Base-by-base conservation (phyloP, 2,113 vertebrate species). In the Trematomus loennbergii region DNA sequence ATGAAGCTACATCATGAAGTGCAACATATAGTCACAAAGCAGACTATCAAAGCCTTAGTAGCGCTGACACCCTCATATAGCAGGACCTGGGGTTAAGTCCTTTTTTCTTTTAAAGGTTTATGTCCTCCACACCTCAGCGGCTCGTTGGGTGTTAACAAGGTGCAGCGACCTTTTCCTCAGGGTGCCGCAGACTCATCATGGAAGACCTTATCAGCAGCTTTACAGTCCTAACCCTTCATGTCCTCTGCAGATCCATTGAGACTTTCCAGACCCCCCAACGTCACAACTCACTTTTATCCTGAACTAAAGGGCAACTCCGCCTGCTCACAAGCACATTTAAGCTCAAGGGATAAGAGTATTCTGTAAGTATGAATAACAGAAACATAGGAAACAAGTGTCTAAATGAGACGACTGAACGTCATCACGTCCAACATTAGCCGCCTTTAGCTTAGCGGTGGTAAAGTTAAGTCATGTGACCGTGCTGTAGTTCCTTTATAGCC, bases 121-220 rank as follows among this genome's bases (percentile, higher is more conserved):
- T 50, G 60, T 75, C 70, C 65, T 61, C 29, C 85, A 68, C 66
- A 45, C 72, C 62, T 78, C 71, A 15, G 4, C 1, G 2, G 50
- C 67, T 63, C 25, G 36, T 52, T 16, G 16, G 66, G 62, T 62
- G 65, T 74, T 69, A 84, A 79, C 67, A 72, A 80, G 70, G 71
- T 69, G 79, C 29, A 13, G 46, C 8, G 22, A 67, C 36, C 72
- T 76, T 68, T 60, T 68, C 63, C 29, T 6, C 1, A 0, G 49
- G 75, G 66, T 75, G 65, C 73, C 49, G 48, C 76, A 46, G 77
- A 73, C 36, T 81, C 65, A 57, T 66, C 53, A 36, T 17, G 74
- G 75, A 69, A 72, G 66, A 83, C 78, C 65, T 87, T 86, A 86
- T 89, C 90, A 81, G 74, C 84, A 69, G 60, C 72, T 72, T 12